Base-by-base conservation (phyloP, 2,888 invertebrate genomes). In the Xylocampa areola region DNA sequence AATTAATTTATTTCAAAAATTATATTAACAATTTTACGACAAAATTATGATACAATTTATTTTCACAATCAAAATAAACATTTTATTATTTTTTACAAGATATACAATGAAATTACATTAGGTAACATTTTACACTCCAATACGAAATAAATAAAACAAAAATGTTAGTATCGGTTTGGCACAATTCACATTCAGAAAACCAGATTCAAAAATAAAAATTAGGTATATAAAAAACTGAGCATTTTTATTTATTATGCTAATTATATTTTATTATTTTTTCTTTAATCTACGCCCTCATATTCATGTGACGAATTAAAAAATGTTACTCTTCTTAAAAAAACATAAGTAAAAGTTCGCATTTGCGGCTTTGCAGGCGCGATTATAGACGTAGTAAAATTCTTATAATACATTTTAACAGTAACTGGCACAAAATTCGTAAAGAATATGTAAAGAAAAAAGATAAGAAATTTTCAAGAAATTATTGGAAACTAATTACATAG, bases 351-450 rank as follows among this genome's bases (percentile, higher is more conserved):
- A 54, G 39, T 25, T 30, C 29, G 30, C 27, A 10, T 37, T 33
- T 43, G 47, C 53, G 19, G 32, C 16, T 21, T 50, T 14, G 13
- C 11, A 49, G 39, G 33, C 48, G 44, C 48, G 54, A 62, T 32
- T 57, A 41, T 47, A 64, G 50, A 59, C 58, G 29, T 60, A 73
- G 49, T 50, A 62, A 57, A 68, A 61, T 33, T 40, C 75, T 73
- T 70, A 72, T 25, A 65, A 51, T 65, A 74, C 51, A 63, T 61
- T 73, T 70, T 86, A 86, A 87, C 71, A 82, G 79, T 90, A 91
- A 91, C 92, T 92, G 91, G 91, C 92, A 92, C 91, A 90, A 87
- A 86, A 90, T 89, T 90, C 90, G 82, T 89, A 87, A 82, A 82
- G 80, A 80, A 77, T 70, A 64, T 70, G 69, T 69, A 73, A 66